Percentiles rank a stretch among this genome's conserved stretches.
Evolutionary conservation across 1,140 invertebrate genomes (phyloP).

Genomic region (Plutomurus gul): DNA sequence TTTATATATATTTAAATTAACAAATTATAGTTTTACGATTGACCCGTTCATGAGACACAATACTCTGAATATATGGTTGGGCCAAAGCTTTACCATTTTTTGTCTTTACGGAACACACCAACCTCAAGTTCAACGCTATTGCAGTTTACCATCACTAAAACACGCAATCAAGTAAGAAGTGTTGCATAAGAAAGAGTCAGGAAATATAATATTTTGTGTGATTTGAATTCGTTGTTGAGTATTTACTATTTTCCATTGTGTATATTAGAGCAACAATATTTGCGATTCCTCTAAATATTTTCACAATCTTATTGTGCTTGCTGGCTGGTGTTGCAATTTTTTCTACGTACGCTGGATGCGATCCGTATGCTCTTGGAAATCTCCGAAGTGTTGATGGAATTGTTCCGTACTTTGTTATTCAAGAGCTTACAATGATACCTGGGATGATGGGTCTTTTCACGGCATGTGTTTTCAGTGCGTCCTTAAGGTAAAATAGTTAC

Average conservation of each 20-base stretch:
- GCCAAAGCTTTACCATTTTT: conserved; percentile 61
- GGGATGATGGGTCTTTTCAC: conserved; percentile 57
- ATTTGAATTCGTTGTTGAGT: background rate
- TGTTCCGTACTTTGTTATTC: conserved; percentile 56
- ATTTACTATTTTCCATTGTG: too few species aligned
- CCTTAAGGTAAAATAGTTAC: conserved; percentile 50
- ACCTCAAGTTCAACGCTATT: conserved; percentile 62
- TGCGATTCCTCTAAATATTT: conserved; percentile 45
- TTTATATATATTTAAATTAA: background rate
- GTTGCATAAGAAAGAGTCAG: background rate
- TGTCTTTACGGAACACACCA: conserved; percentile 63
- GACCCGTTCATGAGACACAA: conserved; percentile 62
- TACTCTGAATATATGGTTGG: conserved; percentile 60
- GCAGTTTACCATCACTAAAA: conserved; percentile 49
- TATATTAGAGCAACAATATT: conserved; percentile 49
- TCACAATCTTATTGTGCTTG: conserved; percentile 42
- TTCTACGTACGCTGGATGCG: conserved; percentile 54
- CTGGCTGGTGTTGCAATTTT: conserved; percentile 54
- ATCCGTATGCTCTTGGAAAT: conserved; percentile 52
- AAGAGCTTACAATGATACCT: conserved; percentile 52
- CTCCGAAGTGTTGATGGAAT: conserved; percentile 55
- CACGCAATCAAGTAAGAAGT: conserved; percentile 17
- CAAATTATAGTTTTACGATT: conserved; percentile 58
- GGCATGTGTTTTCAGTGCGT: conserved; percentile 55
- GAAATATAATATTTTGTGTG: background rate